Evolutionary conservation across 1,140 invertebrate genomes (phyloP).

Genomic region (Heliconius congener): DNA sequence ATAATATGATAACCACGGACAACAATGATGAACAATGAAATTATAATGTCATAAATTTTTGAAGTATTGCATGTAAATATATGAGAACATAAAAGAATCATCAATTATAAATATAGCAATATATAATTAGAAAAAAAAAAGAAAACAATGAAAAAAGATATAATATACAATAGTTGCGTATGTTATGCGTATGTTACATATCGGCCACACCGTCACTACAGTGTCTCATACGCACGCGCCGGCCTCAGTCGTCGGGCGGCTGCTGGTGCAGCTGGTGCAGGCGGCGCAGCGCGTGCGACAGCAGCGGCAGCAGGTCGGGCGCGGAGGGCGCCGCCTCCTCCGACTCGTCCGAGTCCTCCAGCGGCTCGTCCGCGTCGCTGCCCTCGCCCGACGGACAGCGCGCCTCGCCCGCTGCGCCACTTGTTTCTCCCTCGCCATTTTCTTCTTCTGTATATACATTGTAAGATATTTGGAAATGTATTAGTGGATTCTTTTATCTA

Average conservation of each 20-base stretch:
- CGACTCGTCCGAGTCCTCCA: constrained; percentile 42
- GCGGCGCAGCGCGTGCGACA: constrained; percentile 37
- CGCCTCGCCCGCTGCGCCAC: constrained; percentile 29
- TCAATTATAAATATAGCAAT: no score
- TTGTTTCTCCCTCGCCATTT: constrained; percentile 29
- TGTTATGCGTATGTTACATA: background rate
- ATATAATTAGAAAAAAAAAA: background rate
- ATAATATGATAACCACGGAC: background rate
- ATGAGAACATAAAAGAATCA: no score
- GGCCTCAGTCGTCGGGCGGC: constrained; percentile 33
- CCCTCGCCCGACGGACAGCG: constrained; percentile 38
- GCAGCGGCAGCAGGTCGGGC: constrained; percentile 35
- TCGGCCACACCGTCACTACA: background rate
- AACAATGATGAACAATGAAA: background rate
- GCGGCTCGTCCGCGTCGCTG: constrained; percentile 38
- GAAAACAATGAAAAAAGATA: background rate
- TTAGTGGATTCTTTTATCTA: no score
- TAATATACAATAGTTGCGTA: background rate
- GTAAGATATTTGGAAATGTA: background rate
- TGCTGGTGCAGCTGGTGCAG: constrained; percentile 39
- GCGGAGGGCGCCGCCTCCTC: constrained; percentile 39
- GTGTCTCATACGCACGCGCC: background rate
- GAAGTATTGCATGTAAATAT: background rate
- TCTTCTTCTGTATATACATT: constrained; percentile 43
- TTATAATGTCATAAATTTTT: background rate